phyloP scores from a whole-genome alignment of 2,113 vertebrate genomes.

The Chascanopsetta lugubris region DNA sequence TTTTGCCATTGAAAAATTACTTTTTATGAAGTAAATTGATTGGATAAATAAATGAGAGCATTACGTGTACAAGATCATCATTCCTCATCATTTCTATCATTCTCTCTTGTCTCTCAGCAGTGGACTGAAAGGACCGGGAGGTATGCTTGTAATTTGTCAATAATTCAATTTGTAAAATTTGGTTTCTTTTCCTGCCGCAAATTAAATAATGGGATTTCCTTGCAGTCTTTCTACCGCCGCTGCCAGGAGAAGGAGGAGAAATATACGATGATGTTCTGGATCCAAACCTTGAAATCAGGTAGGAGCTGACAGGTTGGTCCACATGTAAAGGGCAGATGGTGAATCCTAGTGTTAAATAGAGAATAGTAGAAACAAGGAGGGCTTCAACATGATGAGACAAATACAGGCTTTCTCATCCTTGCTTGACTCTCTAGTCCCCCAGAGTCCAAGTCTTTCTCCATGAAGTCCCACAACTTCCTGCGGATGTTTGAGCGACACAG shows the following conservation, averaged over 20 bases:
- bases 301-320: conserved; percentile 30
- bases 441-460: conserved; percentile 76
- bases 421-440: conserved; percentile 72
- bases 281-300: conserved; percentile 79
- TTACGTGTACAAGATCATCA: neutral
- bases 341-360: neutral
- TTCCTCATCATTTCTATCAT: conserved; percentile 8
- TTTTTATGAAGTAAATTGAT: too few relatives aligned
- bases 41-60: neutral
- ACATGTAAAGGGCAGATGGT: neutral
- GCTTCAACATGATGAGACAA: conserved; percentile 11
- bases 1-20: too few relatives aligned
- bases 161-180: neutral
- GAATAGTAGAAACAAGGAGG: neutral
- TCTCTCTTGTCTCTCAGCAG: conserved; percentile 67
- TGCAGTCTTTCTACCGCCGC: conserved; percentile 81
- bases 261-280: conserved; percentile 91
- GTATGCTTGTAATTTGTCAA: conserved; percentile 71
- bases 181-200: neutral
- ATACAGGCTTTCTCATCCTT: conserved; percentile 32
- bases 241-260: conserved; percentile 80
- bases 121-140: conserved; percentile 72
- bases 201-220: conserved; percentile 21
- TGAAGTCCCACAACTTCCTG: conserved; percentile 86
- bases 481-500: conserved; percentile 89